Evolutionary conservation across 2,113 vertebrate genomes (phyloP).

Genomic region (Gymnogyps californianus): DNA sequence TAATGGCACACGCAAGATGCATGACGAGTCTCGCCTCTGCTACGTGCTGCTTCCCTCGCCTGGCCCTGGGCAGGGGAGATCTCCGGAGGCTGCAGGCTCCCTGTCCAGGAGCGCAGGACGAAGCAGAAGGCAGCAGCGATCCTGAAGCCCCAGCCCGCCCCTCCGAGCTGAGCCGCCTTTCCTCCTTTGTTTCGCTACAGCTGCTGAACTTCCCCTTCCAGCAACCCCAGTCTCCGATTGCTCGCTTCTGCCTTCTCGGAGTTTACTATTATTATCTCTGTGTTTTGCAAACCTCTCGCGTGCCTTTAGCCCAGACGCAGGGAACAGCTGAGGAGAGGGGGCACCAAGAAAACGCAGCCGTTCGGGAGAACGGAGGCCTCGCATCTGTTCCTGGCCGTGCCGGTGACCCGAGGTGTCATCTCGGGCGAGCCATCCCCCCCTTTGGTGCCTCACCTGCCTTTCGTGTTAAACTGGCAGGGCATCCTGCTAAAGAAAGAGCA

Average conservation of each 20-base stretch:
- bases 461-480: rapidly evolving
- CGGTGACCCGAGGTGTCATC: rapidly evolving
- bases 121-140: rapidly evolving
- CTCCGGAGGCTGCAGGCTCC: background rate
- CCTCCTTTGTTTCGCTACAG: background rate
- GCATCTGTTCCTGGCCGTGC: background rate
- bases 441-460: background rate
- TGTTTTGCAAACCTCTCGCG: rapidly evolving
- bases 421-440: background rate
- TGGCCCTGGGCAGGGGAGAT: too few species aligned
- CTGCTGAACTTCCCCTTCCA: background rate
- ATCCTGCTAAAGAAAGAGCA: rapidly evolving
- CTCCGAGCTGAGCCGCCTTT: rapidly evolving
- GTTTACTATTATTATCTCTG: background rate
- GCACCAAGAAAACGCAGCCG: rapidly evolving
- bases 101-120: rapidly evolving
- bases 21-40: background rate
- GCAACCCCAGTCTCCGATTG: background rate
- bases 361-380: rapidly evolving
- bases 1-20: rapidly evolving
- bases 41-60: rapidly evolving
- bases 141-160: background rate
- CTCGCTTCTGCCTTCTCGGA: background rate
- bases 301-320: background rate
- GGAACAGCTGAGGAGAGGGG: background rate